phyloP scores from a whole-genome alignment of 2,888 invertebrate species.

The Tachina fera region DNA sequence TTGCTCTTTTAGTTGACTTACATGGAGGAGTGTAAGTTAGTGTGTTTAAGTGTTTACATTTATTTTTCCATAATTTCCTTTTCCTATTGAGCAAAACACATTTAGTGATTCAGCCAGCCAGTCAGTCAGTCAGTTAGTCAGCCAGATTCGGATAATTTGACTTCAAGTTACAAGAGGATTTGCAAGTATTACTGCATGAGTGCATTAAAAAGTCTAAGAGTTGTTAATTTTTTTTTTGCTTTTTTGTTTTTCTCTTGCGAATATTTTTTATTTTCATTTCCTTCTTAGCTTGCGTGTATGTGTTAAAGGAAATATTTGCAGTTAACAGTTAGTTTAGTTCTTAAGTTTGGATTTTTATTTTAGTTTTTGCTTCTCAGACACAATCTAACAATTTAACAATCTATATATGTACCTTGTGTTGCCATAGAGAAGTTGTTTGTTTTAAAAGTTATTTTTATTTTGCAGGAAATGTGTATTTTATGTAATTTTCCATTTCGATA shows the following conservation, averaged over 20 bases:
- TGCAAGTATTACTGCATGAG: constrained; percentile 49
- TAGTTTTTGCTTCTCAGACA: constrained; percentile 23
- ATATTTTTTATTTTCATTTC: constrained; percentile 14
- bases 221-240: constrained; percentile 1
- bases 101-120: constrained; percentile 23
- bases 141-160: constrained; percentile 63
- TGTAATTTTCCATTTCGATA: constrained; percentile 4
- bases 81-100: constrained; percentile 52
- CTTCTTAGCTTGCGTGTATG: background rate
- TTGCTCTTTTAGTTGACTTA: background rate
- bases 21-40: constrained; percentile 4
- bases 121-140: constrained; percentile 27
- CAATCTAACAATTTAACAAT: constrained; percentile 20
- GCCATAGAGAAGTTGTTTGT: constrained; percentile 46
- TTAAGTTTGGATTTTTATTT: constrained; percentile 19
- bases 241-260: background rate
- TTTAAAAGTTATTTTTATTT: constrained; percentile 35
- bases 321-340: constrained; percentile 44
- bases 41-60: constrained; percentile 8
- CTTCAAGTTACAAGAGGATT: constrained; percentile 53
- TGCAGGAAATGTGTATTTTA: constrained; percentile 33
- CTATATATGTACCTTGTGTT: constrained; percentile 12
- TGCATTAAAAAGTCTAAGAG: constrained; percentile 53
- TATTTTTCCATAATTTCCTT: constrained; percentile 64
- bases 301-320: constrained; percentile 37